These are phyloP conservation scores for Phengaris arion DNA, from an alignment of 2,888 invertebrate species.

Conservation along the genomic window DNA sequence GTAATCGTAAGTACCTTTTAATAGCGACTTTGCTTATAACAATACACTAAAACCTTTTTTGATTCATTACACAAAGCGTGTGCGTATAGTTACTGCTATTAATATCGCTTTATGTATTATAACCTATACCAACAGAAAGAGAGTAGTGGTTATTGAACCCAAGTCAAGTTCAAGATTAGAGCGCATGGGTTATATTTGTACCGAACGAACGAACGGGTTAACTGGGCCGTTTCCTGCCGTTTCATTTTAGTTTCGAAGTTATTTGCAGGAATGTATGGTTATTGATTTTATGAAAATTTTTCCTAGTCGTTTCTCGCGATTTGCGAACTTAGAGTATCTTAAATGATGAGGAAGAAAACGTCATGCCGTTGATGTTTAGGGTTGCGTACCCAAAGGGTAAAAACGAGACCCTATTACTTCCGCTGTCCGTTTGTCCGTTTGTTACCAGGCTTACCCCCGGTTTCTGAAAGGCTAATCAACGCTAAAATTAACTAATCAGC, in stretches of 20 bases:
- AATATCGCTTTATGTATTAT: constrained; percentile 2
- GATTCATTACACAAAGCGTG: background rate
- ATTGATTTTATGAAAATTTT: constrained; percentile 9
- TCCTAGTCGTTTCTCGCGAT: background rate
- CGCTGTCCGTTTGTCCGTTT: no score
- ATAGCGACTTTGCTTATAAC: background rate
- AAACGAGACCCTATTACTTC: no score
- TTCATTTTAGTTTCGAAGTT: constrained; percentile 33
- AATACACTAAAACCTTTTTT: background rate
- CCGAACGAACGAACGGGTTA: constrained; percentile 52
- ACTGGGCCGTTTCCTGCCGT: constrained; percentile 53
- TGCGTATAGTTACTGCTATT: background rate
- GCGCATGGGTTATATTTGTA: constrained; percentile 69
- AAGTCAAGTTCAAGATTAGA: constrained; percentile 73
- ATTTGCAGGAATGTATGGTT: constrained; percentile 4
- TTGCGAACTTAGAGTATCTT: no score
- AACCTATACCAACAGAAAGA: constrained; percentile 21
- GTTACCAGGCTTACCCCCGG: no score
- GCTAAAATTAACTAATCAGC: no score
- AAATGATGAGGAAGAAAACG: no score
- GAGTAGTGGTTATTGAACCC: constrained; percentile 59
- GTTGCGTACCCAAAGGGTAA: no score
- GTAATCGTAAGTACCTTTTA: no score
- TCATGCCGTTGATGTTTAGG: no score
- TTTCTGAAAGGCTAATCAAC: no score